These are phyloP conservation scores for Galleria mellonella DNA, from an alignment of 1,140 invertebrate species.

Conservation along the genomic window DNA sequence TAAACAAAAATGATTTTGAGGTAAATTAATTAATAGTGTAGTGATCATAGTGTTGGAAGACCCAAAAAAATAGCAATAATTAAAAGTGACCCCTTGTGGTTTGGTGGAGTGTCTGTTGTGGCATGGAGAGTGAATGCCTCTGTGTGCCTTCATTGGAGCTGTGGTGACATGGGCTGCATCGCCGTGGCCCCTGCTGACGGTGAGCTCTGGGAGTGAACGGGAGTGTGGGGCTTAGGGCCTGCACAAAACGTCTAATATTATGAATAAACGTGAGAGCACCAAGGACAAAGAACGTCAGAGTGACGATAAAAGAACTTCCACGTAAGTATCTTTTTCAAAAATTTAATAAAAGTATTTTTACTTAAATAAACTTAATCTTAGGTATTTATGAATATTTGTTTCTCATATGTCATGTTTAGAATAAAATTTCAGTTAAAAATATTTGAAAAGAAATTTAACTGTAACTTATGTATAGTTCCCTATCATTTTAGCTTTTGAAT, in stretches of 20 bases:
- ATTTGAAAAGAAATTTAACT: no score
- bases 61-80: constrained; percentile 48
- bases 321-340: constrained; percentile 41
- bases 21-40: constrained; percentile 62
- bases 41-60: constrained; percentile 48
- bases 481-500: no score
- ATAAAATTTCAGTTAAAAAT: no score
- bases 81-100: constrained; percentile 38
- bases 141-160: constrained; percentile 28
- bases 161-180: constrained; percentile 66
- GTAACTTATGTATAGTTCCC: no score
- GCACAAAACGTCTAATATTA: constrained; percentile 64
- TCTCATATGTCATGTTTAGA: no score
- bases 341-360: no score
- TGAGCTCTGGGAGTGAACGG: constrained; percentile 52
- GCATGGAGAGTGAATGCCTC: constrained; percentile 47
- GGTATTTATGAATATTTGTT: no score
- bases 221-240: constrained; percentile 57
- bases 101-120: constrained; percentile 29
- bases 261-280: constrained; percentile 71
- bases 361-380: no score
- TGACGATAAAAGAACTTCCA: constrained; percentile 68
- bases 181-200: constrained; percentile 44
- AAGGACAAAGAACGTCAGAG: constrained; percentile 70
- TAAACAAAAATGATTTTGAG: constrained; percentile 68